Evolutionary conservation across 2,113 vertebrate genomes (phyloP).

Genomic region (Junco hyemalis): DNA sequence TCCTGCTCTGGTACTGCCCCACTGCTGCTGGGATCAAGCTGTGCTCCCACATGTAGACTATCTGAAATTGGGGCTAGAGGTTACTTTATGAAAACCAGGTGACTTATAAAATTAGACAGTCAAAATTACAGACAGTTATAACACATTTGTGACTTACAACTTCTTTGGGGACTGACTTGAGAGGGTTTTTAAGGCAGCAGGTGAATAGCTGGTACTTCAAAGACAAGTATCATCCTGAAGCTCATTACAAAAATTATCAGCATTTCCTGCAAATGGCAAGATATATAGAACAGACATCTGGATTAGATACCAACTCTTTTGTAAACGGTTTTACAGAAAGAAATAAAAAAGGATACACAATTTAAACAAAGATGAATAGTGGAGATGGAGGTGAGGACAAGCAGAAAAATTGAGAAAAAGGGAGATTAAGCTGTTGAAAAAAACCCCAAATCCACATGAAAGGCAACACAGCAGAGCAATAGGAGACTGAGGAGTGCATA

Average conservation of each 20-base stretch:
- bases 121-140: background rate
- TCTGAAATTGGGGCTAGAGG: background rate
- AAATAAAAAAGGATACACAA: background rate
- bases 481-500: background rate
- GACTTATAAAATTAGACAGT: background rate
- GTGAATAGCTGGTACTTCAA: background rate
- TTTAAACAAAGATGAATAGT: background rate
- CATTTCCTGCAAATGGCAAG: background rate
- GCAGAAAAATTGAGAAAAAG: background rate
- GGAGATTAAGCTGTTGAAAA: background rate
- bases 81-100: background rate
- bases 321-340: background rate
- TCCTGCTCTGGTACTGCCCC: background rate
- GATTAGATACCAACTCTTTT: background rate
- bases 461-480: background rate
- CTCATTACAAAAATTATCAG: background rate
- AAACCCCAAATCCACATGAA: background rate
- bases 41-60: rapidly evolving
- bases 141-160: background rate
- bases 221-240: background rate
- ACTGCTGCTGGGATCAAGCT: background rate
- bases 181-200: background rate
- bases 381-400: background rate
- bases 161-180: background rate
- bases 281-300: background rate